Evolutionary conservation across 1,140 invertebrate species (phyloP), one percentile per base, ranked within the genome.

Genomic region (Solenopsis invicta): DNA sequence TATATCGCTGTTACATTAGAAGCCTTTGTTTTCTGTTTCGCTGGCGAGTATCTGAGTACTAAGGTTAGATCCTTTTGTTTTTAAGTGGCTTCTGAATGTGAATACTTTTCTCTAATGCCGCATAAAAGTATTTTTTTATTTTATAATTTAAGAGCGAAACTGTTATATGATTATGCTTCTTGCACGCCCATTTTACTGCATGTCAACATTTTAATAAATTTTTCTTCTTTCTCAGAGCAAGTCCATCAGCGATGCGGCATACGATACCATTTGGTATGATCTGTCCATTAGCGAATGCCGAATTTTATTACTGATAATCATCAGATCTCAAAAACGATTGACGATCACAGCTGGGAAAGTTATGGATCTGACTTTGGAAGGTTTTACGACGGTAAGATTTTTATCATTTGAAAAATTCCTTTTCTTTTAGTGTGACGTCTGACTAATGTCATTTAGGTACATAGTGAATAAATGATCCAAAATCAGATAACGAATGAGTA

Each of bases 1-100:
- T 86, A 89, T 10, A 12, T 82, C 10, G 82, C 76, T 18, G 75
- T 88, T 12, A 81, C 48, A 0, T 45, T 71, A 74, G 76, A 89
- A 41, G 88, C 88, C 5, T 90, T 89, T 29, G 18, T 89, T 69
- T 89, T 89, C 59, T 90, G 76, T 45, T 88, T 84, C 45, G 87
- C 72, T 37, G 89, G 89, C 0, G 72, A 88, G 24, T 88, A 88
- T 24, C 13, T 90, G 2, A 90, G 52, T 41, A 80, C 12, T 24
- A 86, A 88, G 76, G 82, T 86, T 81, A 21, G 0, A 48, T 48
- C 0, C 10, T 9, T 24, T 61, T 76, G 12, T 9, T 62, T 18
- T 81, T 59, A 66, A 48, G n/a, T 8, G 1, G 21, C 0, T 45
- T n/a, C 13, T 18, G 6, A 0, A 5, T 45, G 24, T 62, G 41